Evolutionary conservation across 2,888 invertebrate species (phyloP).

Genomic region (Caenorhabditis doughertyi): DNA sequence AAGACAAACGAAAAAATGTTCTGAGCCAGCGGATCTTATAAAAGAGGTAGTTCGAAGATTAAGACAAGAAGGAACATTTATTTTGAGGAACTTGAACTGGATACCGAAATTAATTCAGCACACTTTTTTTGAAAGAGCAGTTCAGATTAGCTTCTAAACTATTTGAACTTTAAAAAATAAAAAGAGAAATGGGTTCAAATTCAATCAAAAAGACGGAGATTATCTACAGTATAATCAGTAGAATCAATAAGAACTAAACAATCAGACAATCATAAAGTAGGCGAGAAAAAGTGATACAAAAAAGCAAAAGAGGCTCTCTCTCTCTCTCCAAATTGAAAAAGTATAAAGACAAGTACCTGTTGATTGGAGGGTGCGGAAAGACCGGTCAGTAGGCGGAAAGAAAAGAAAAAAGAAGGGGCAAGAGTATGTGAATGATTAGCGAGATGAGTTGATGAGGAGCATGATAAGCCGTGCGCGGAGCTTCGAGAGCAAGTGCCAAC

Average conservation of each 20-base stretch:
- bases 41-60: background rate
- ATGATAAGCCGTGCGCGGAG: conserved; percentile 55
- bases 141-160: too few relatives aligned
- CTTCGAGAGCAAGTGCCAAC: conserved; percentile 52
- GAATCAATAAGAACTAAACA: conserved; percentile 22
- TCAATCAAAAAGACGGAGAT: background rate
- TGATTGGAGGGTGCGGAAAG: conserved; percentile 46
- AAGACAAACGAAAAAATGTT: background rate
- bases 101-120: too few relatives aligned
- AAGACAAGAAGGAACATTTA: too few relatives aligned
- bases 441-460: conserved; percentile 60
- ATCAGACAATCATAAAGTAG: conserved; percentile 20
- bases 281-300: conserved; percentile 47
- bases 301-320: background rate
- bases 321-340: background rate
- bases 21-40: background rate
- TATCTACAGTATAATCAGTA: conserved; percentile 27
- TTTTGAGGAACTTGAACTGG: too few relatives aligned
- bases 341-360: conserved; percentile 28
- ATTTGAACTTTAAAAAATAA: too few relatives aligned
- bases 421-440: conserved; percentile 41
- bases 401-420: conserved; percentile 2
- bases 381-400: conserved; percentile 58
- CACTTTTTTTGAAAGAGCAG: too few relatives aligned
- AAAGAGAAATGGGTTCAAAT: background rate